Conservation (phyloP, 2,113 vertebrate species). For the Crotalus viridis region DNA sequence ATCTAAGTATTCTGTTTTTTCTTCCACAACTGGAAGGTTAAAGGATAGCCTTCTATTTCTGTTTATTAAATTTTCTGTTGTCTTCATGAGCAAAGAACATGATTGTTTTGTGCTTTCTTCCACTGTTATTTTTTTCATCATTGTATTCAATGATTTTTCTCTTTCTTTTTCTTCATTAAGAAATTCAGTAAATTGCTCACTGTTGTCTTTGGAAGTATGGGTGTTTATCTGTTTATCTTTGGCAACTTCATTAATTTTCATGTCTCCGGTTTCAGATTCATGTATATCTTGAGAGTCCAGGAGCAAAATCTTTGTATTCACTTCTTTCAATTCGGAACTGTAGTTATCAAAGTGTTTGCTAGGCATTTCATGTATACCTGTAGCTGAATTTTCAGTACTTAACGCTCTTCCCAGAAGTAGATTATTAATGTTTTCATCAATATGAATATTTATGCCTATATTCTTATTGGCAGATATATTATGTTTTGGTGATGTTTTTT, state of each 20-base stretch:
- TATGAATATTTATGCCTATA: slow-evolving; percentile 16
- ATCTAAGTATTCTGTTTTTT: slow-evolving; percentile 62
- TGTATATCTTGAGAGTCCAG: slow-evolving; percentile 17
- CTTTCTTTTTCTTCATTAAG: slow-evolving; percentile 58
- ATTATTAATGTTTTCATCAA: slow-evolving; percentile 17
- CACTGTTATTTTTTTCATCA: slow-evolving; percentile 60
- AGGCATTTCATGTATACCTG: not conserved
- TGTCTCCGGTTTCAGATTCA: slow-evolving; percentile 37
- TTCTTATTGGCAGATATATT: slow-evolving; percentile 20
- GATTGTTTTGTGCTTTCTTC: slow-evolving; percentile 64
- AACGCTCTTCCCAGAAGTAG: slow-evolving; percentile 7
- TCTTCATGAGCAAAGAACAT: slow-evolving; percentile 59
- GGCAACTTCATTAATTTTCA: slow-evolving; percentile 29
- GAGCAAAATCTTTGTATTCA: slow-evolving; percentile 2
- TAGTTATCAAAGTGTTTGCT: slow-evolving; percentile 32
- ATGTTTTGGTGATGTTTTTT: slow-evolving; percentile 30
- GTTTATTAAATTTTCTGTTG: slow-evolving; percentile 66
- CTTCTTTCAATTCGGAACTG: slow-evolving; percentile 27
- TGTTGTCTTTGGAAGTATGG: slow-evolving; percentile 29
- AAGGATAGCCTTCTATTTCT: slow-evolving; percentile 68
- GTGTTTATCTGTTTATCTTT: slow-evolving; percentile 37
- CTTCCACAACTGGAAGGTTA: slow-evolving; percentile 69
- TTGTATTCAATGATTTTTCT: slow-evolving; percentile 42
- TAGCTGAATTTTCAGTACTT: slow-evolving; percentile 14
- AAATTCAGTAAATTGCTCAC: slow-evolving; percentile 27